phyloP scores from a whole-genome alignment of 37 sponge, comb jelly and placozoan species.

The Tethya wilhelma region DNA sequence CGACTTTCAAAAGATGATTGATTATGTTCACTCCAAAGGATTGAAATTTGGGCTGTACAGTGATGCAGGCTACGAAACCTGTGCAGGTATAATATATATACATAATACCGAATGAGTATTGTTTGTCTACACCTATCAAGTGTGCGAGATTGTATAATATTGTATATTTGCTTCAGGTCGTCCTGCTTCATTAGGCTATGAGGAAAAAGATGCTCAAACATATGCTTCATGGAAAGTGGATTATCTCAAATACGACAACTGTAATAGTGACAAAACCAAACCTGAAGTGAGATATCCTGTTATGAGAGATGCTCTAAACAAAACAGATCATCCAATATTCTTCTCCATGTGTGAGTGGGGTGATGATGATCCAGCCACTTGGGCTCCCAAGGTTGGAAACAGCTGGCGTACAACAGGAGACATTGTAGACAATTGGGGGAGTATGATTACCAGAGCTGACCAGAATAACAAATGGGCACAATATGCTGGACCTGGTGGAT shows the following conservation, averaged over 20 bases:
- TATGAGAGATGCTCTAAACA: slow-evolving; percentile 84
- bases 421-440: slow-evolving; percentile 69
- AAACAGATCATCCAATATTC: slow-evolving; percentile 77
- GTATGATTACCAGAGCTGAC: slow-evolving; percentile 59
- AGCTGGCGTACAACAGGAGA: slow-evolving; percentile 91
- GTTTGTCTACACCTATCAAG: no score
- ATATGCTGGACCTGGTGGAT: slow-evolving; percentile 79
- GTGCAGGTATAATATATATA: no score
- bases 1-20: slow-evolving; percentile 75
- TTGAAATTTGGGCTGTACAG: slow-evolving; percentile 89
- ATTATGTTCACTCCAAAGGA: slow-evolving; percentile 74
- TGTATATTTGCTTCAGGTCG: no score
- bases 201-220: slow-evolving; percentile 66
- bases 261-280: slow-evolving; percentile 32
- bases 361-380: slow-evolving; percentile 58
- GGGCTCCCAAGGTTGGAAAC: slow-evolving; percentile 81
- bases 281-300: slow-evolving; percentile 70
- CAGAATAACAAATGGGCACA: slow-evolving; percentile 61
- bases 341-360: slow-evolving; percentile 89
- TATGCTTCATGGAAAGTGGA: slow-evolving; percentile 82
- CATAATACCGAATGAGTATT: no score
- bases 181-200: slow-evolving; percentile 80
- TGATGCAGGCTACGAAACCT: slow-evolving; percentile 82
- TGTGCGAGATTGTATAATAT: no score
- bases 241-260: slow-evolving; percentile 90